Percentiles rank a stretch among this genome's conserved stretches.
Conservation (phyloP, 2,113 vertebrate species). For the Serilophus lunatus region DNA sequence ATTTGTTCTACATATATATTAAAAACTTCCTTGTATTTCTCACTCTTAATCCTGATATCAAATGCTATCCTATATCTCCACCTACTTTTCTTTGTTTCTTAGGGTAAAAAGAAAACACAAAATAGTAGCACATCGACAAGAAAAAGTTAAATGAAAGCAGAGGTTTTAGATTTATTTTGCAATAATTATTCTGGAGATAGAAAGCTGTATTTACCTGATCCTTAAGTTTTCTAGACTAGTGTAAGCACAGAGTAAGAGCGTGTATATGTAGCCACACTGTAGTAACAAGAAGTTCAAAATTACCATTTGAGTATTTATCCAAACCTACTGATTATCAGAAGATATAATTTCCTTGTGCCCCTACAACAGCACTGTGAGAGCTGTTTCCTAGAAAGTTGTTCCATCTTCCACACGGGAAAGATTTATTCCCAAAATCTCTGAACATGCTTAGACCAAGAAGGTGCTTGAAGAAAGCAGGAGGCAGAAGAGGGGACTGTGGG, state of each 20-base stretch:
- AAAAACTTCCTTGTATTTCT: not conserved
- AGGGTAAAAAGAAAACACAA: not conserved
- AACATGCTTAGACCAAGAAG: not conserved
- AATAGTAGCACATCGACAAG: not conserved
- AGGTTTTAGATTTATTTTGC: not conserved
- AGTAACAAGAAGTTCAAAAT: not conserved
- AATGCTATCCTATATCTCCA: not conserved
- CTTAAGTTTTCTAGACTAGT: not conserved
- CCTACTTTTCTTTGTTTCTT: not conserved
- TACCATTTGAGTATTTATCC: not conserved
- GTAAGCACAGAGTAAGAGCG: not conserved
- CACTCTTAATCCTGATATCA: not conserved
- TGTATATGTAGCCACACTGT: not conserved
- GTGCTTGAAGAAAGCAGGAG: not conserved
- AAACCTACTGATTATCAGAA: not conserved
- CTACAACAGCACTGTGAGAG: rapidly evolving
- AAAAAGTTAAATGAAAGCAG: rapidly evolving
- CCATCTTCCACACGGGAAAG: rapidly evolving
- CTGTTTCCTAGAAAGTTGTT: not conserved
- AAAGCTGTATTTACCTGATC: not conserved
- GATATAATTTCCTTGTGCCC: not conserved
- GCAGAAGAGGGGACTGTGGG: not conserved
- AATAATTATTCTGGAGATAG: not conserved
- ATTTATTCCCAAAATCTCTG: not conserved
- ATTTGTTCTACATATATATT: not conserved